Evolutionary conservation across 2,888 invertebrate genomes (phyloP), one percentile per base, ranked within the genome.

Genomic region (Arrhopalites spinosus): DNA sequence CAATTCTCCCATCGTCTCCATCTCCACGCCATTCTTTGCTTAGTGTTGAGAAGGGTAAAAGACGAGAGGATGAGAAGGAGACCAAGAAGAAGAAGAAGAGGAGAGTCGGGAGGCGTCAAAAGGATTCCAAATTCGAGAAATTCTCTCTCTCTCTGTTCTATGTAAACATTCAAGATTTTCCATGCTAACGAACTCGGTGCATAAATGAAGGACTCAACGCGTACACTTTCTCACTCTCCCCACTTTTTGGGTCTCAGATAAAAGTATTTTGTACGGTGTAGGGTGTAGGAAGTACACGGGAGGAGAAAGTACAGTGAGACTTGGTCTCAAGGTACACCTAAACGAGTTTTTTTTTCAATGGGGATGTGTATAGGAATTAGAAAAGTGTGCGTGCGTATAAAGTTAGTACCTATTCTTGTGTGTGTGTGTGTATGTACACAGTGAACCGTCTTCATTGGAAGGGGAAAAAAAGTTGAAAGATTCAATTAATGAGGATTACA

Each of bases 401-500:
- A n/a, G n/a, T n/a, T n/a, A n/a, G n/a, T n/a, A n/a, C n/a, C n/a
- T n/a, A n/a, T n/a, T n/a, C n/a, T n/a, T n/a, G 36, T 36, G 36
- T 36, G 36, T 36, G 11, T 36, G 36, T 36, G 36, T 36, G 36
- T 36, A 11, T 36, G 36, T 36, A 36, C 36, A 36, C 11, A 36
- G 5, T 3, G 36, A 36, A 36, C 36, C 36, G 3, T 36, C 36
- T 36, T 36, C 36, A 36, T 36, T 36, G 50, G 53, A 47, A 53
- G 36, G 64, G 74, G n/a, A n/a, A 47, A 30, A 47, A 74, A 74
- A 74, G 74, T 74, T 74, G 59, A 74, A 74, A 74, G 68, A 74
- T 74, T 74, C 74, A 74, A 74, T 74, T 74, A 74, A 74, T 74
- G 68, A 67, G 67, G 74, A 74, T 74, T 74, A 69, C 74, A 74